Percentiles rank a stretch among this genome's conserved stretches.
Conservation (phyloP, 2,888 invertebrate genomes). For the Molanna angustata region DNA sequence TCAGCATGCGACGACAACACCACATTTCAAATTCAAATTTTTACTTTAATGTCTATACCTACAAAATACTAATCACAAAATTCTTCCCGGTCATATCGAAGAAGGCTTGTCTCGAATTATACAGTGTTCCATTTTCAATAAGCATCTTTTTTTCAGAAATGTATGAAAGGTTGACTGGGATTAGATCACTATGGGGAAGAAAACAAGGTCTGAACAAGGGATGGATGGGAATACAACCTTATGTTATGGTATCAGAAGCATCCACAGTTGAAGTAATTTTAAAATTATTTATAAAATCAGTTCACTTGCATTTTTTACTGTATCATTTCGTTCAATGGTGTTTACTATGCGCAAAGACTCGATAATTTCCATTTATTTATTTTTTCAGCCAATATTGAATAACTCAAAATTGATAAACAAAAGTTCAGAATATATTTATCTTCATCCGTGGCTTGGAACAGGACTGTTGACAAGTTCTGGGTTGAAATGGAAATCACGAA, state of each 20-base stretch:
- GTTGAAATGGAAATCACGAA: constrained; percentile 59
- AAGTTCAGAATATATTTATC: constrained; percentile 55
- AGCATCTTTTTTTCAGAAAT: no score
- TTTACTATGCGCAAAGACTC: no score
- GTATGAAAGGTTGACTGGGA: constrained; percentile 49
- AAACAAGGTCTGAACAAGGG: constrained; percentile 50
- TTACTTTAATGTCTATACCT: no score
- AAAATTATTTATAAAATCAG: not conserved
- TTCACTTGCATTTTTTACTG: no score
- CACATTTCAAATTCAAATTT: no score
- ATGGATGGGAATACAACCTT: constrained; percentile 50
- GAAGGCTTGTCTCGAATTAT: no score
- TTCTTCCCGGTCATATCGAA: no score
- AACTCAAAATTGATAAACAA: constrained; percentile 59
- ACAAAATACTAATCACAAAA: no score
- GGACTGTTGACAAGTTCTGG: constrained; percentile 56
- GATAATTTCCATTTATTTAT: no score
- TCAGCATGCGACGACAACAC: no score
- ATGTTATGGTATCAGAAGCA: constrained; percentile 51
- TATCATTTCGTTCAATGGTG: no score
- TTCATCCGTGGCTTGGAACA: constrained; percentile 59
- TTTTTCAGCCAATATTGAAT: constrained; percentile 53
- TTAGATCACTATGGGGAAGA: constrained; percentile 49
- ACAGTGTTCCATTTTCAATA: no score
- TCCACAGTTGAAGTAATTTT: constrained; percentile 46